Percentiles rank a stretch among this genome's conserved stretches.
Conservation (phyloP, 64 coral and sea anemone species). For the Montipora capricornis region DNA sequence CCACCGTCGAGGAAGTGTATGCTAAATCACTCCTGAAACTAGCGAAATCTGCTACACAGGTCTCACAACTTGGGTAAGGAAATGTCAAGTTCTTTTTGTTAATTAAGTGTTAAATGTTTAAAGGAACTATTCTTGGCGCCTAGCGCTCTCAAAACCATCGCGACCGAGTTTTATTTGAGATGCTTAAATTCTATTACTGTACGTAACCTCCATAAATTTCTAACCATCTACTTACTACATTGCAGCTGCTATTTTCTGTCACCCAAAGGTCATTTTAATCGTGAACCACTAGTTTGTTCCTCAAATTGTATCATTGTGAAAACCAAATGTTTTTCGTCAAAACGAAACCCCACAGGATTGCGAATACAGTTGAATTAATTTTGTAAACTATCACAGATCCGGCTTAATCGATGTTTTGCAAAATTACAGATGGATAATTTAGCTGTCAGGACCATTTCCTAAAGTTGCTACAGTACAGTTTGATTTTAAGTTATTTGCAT, state of each 20-base stretch:
- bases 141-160: too few relatives aligned
- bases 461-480: background rate
- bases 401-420: background rate
- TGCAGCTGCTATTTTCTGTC: background rate
- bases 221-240: background rate
- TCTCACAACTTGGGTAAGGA: slow-evolving; percentile 89
- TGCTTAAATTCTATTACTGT: background rate
- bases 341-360: background rate
- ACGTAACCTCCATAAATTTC: background rate
- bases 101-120: background rate
- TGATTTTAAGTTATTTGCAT: background rate
- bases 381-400: background rate
- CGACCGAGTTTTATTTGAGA: background rate
- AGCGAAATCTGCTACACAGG: slow-evolving; percentile 85
- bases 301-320: background rate
- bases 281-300: background rate
- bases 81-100: background rate
- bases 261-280: background rate
- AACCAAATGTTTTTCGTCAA: background rate
- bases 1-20: slow-evolving; percentile 96
- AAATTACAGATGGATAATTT: background rate
- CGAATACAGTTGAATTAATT: background rate
- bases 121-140: background rate
- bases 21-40: slow-evolving; percentile 93
- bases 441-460: background rate